phyloP scores from a whole-genome alignment of 1,140 invertebrate genomes.

The Antheraea mylitta region DNA sequence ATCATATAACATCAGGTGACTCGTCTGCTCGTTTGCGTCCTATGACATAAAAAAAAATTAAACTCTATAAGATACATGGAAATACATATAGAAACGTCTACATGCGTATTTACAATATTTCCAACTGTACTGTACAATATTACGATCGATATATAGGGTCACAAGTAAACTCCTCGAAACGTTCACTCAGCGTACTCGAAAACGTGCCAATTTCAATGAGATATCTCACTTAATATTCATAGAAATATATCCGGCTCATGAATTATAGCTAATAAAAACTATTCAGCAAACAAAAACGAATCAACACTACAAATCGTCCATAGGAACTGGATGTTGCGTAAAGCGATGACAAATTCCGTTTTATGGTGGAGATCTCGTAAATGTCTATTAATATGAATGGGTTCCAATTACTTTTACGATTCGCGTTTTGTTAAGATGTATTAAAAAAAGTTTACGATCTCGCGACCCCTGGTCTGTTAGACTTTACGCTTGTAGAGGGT shows the following conservation, averaged over 20 bases:
- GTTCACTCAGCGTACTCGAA: neutral
- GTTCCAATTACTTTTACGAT: conserved; percentile 77
- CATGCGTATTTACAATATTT: neutral
- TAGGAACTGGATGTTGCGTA: conserved; percentile 51
- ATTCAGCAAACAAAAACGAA: conserved; percentile 53
- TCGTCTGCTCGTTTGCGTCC: no score
- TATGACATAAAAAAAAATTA: conserved; percentile 41
- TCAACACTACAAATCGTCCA: conserved; percentile 58
- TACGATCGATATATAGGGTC: neutral
- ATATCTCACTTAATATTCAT: conserved; percentile 24
- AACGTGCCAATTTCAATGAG: conserved; percentile 30
- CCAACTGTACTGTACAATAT: neutral
- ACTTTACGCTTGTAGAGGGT: conserved; percentile 51
- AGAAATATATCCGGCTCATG: conserved; percentile 31
- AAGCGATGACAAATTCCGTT: conserved; percentile 75
- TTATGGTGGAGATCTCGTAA: conserved; percentile 73
- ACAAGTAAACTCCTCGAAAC: neutral
- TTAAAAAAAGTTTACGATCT: conserved; percentile 72
- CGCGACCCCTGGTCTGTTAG: conserved; percentile 57
- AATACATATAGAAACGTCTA: neutral
- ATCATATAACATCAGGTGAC: no score
- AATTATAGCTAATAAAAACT: conserved; percentile 55
- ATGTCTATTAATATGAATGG: conserved; percentile 79
- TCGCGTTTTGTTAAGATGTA: conserved; percentile 70
- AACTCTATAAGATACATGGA: neutral